Evolutionary conservation across 1,140 invertebrate species (phyloP).

Genomic region (Pristionchus pacificus): DNA sequence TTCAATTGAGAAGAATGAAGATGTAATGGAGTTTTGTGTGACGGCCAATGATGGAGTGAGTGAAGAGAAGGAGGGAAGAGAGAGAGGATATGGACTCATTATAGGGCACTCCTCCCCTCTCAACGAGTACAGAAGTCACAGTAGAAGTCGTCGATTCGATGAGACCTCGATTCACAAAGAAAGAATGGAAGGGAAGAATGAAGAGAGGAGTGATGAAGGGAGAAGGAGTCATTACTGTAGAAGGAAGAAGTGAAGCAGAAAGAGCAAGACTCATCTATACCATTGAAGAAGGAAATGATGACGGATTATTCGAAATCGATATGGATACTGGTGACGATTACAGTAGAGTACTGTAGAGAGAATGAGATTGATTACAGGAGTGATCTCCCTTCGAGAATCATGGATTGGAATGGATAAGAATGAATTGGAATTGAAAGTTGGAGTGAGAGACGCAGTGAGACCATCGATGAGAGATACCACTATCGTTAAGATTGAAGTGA

Average conservation of each 20-base stretch:
- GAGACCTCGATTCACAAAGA: slow-evolving; percentile 9
- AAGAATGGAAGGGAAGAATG: background rate
- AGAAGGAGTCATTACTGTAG: background rate
- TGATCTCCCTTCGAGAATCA: no score
- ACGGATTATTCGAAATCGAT: background rate
- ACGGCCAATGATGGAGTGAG: no score
- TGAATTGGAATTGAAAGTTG: slow-evolving; percentile 38
- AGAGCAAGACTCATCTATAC: background rate
- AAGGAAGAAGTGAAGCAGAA: background rate
- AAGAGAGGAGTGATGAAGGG: no score
- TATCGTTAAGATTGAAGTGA: slow-evolving; percentile 14
- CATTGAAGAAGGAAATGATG: background rate
- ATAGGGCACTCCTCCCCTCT: background rate
- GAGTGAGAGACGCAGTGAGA: slow-evolving; percentile 32
- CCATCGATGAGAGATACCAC: background rate
- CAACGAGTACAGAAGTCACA: background rate
- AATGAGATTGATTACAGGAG: no score
- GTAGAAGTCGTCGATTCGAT: background rate
- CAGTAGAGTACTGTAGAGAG: no score
- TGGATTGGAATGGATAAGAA: no score
- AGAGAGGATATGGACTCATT: no score
- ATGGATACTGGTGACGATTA: background rate
- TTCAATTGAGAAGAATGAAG: background rate
- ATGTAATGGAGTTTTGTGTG: no score
- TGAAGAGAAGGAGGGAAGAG: no score